phyloP scores from a whole-genome alignment of 2,113 vertebrate genomes.

The Etia nguti region DNA sequence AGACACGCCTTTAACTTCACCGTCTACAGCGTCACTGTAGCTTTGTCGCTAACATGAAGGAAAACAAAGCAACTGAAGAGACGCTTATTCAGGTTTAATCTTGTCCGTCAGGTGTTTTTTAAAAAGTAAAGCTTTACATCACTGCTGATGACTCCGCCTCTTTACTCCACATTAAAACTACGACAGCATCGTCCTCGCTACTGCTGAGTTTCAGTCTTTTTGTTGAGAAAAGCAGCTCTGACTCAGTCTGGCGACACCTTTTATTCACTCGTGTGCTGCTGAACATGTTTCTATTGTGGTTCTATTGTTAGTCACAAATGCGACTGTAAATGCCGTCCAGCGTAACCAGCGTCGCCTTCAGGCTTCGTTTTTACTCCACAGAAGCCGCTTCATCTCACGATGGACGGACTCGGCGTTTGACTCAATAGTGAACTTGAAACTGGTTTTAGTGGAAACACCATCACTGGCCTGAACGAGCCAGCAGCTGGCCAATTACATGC shows the following conservation, averaged over 20 bases:
- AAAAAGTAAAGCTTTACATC: too few species aligned
- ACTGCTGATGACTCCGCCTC: neutral
- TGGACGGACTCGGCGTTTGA: fast-evolving
- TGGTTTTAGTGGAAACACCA: neutral
- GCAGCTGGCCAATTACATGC: neutral
- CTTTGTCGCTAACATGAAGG: neutral
- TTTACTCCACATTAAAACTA: neutral
- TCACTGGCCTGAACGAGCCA: neutral
- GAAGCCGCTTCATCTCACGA: neutral
- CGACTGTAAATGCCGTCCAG: neutral
- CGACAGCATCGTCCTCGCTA: neutral
- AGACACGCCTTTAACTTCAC: neutral
- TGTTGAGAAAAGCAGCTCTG: too few species aligned
- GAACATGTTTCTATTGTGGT: neutral
- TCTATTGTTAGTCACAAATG: neutral
- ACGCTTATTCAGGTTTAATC: neutral
- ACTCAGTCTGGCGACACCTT: neutral
- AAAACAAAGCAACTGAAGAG: neutral
- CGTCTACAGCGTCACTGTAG: neutral
- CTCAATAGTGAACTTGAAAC: neutral
- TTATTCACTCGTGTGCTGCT: neutral
- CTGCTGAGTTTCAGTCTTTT: neutral
- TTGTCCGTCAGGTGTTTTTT: neutral
- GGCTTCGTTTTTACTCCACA: neutral
- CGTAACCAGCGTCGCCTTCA: neutral